Base-by-base conservation (phyloP, 2,888 invertebrate species). In the Mesorhabditis belari region DNA sequence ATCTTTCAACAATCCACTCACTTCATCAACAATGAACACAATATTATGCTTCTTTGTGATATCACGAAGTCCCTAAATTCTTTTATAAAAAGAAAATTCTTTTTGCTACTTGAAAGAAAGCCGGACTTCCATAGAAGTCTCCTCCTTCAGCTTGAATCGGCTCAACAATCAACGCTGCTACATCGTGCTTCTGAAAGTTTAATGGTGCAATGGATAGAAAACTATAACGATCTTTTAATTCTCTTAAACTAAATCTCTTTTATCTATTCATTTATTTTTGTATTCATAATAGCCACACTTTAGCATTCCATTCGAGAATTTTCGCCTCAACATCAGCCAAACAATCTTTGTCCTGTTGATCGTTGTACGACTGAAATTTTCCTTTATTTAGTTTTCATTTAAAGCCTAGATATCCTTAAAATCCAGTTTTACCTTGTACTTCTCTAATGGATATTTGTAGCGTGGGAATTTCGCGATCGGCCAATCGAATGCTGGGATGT, bases 101-200 rank as follows among this genome's bases (percentile, higher is more conserved):
- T n/a, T n/a, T n/a, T 3, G 52, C 21, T 26, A 61, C 61, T 12
- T 70, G 67, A 67, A 72, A 71, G 70, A 81, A 80, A 25, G 69
- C 57, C 25, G 80, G 73, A 21, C 78, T 79, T 21, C 71, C 79
- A 80, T 92, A 90, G 81, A 92, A 88, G 80, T 98, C 98, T 3
- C 96, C 98, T 3, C 96, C 96, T 84, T 98, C 96, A 0, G 92
- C 88, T 83, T 96, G 96, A 70, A 98, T 93, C 0, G 98, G 96
- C 82, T 98, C 98, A 2, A 93, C 86, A 21, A 94, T 87, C 17
- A 95, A 85, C 6, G 92, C 96, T 17, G 92, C 95, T 0, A 96
- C 91, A 2, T 91, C 90, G 24, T 73, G 49, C 80, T 78, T 65
- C 63, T 44, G 23, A 49, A 4, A 35, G n/a, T 35, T n/a, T 35